phyloP scores from a whole-genome alignment of 2,797 vertebrate genomes.

The Melopsittacus undulatus region DNA sequence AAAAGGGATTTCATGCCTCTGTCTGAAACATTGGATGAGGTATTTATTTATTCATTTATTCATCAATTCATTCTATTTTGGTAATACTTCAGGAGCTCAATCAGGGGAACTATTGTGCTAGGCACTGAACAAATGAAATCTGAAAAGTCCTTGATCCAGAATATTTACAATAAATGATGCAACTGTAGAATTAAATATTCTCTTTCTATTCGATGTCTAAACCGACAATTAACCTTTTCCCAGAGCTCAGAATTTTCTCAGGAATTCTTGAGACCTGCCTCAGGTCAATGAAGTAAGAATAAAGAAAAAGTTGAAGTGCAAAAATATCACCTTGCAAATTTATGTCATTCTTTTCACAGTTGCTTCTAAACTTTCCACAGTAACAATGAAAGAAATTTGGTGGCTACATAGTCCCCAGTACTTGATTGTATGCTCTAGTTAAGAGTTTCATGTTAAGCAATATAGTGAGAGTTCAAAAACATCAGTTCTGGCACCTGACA shows the following conservation, averaged over 20 bases:
- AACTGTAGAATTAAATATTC: background rate
- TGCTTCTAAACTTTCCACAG: background rate
- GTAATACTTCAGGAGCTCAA: background rate
- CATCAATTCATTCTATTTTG: slow-evolving; percentile 18
- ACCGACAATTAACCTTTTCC: slow-evolving; percentile 1
- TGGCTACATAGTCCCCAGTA: background rate
- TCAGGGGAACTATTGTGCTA: background rate
- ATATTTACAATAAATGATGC: background rate
- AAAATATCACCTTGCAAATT: background rate
- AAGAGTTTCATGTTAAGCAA: background rate
- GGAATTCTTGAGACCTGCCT: background rate
- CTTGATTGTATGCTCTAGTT: background rate
- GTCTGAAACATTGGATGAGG: background rate
- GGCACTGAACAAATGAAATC: slow-evolving; percentile 3
- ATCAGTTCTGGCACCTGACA: background rate
- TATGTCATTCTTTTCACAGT: background rate
- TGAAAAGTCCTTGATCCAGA: background rate
- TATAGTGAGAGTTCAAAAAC: background rate
- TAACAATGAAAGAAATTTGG: background rate
- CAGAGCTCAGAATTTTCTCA: background rate
- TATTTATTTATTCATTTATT: slow-evolving; percentile 51
- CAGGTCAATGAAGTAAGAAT: background rate
- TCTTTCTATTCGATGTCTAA: background rate
- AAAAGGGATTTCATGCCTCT: background rate
- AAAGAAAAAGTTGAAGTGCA: background rate